These are phyloP conservation scores for Typhlichthys subterraneus DNA, from an alignment of 2,797 vertebrate genomes.

Conservation along the genomic window DNA sequence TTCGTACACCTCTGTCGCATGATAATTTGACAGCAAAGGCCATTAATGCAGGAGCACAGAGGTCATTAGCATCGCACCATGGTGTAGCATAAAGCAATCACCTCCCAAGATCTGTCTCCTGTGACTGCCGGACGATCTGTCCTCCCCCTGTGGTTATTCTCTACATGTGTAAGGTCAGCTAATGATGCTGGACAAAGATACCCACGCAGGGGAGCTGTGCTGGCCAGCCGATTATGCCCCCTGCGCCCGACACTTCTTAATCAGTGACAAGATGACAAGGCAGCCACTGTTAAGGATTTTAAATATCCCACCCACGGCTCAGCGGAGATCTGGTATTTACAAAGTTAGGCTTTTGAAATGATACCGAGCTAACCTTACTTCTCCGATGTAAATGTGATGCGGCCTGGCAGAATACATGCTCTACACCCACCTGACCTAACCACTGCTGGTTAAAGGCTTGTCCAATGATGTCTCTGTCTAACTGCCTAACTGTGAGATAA, in stretches of 20 bases:
- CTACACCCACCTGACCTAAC: background rate
- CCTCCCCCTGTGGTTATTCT: slow-evolving; percentile 69
- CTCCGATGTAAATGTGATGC: slow-evolving; percentile 34
- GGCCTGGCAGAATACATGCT: background rate
- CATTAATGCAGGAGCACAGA: slow-evolving; percentile 84
- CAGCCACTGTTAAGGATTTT: slow-evolving; percentile 68
- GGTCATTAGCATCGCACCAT: slow-evolving; percentile 83
- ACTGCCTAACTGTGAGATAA: too few species aligned
- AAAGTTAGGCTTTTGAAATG: slow-evolving; percentile 7
- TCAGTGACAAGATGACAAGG: slow-evolving; percentile 68
- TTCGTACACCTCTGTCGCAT: slow-evolving; percentile 69
- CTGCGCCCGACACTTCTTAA: slow-evolving; percentile 68
- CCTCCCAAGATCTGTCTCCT: slow-evolving; percentile 71
- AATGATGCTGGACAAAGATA: slow-evolving; percentile 78
- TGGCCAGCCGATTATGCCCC: slow-evolving; percentile 66
- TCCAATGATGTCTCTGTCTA: too few species aligned
- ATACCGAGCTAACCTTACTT: slow-evolving; percentile 22
- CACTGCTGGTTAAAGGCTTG: background rate
- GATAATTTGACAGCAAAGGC: slow-evolving; percentile 76
- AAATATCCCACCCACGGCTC: slow-evolving; percentile 60
- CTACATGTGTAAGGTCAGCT: slow-evolving; percentile 76
- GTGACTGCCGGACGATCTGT: slow-evolving; percentile 67
- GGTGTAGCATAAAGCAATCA: slow-evolving; percentile 81
- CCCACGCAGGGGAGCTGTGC: slow-evolving; percentile 63
- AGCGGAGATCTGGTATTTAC: slow-evolving; percentile 45